Conservation (phyloP, 2,797 vertebrate genomes). For the Paratrypauchen microcephalus region DNA sequence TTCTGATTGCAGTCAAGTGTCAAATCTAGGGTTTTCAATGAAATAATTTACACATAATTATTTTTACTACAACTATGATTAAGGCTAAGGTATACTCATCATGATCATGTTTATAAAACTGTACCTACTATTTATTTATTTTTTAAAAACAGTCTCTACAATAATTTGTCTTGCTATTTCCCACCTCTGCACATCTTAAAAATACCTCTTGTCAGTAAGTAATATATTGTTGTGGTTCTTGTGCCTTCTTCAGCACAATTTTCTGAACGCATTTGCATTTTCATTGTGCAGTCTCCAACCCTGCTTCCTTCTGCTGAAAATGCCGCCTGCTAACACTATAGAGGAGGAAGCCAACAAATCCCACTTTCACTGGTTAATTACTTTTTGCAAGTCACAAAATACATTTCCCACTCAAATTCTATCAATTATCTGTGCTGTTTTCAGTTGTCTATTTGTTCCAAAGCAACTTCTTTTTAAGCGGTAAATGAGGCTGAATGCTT, state of each 20-base stretch:
- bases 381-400: conserved; percentile 2
- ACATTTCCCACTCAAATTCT: not conserved
- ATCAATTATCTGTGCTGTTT: not conserved
- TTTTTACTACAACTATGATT: not conserved
- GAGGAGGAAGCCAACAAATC: conserved; percentile 9
- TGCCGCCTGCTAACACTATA: conserved; percentile 20
- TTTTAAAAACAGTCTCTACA: not conserved
- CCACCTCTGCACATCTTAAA: not conserved
- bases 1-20: not conserved
- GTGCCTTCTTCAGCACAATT: conserved; percentile 8
- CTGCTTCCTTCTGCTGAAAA: conserved; percentile 32
- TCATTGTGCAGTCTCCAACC: conserved; percentile 27
- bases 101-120: not conserved
- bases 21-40: not conserved
- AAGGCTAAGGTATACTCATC: not conserved
- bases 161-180: not conserved
- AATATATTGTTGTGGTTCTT: not conserved
- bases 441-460: not conserved
- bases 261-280: conserved; percentile 11
- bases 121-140: not conserved
- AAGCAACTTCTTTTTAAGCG: not conserved
- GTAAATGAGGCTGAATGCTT: not conserved
- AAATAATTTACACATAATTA: not conserved
- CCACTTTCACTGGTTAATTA: conserved; percentile 8
- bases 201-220: not conserved